Evolutionary conservation across 1,140 invertebrate species (phyloP), one percentile per base, ranked within the genome.

Genomic region (Trichonephila inaurata): DNA sequence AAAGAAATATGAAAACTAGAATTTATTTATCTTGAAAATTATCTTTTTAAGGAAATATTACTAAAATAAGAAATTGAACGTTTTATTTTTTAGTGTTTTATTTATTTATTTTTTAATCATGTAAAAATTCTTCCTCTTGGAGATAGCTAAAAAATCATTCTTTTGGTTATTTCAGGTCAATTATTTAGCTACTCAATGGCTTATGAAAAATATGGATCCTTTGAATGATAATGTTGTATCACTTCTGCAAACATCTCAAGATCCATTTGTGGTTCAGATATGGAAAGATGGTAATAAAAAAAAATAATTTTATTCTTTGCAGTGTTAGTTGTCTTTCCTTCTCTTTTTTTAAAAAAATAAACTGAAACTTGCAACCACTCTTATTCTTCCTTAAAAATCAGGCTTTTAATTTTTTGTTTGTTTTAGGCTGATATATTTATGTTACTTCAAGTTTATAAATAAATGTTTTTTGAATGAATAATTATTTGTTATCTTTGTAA

Each of bases 151-250:
- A 40, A 40, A 33, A 77, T n/a, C 7, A 28, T 77, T 14, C 14
- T 21, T 28, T 61, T 66, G 18, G 72, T 16, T 94, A 89, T 87
- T 94, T 14, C 95, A 97, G 95, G 97, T 99, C 14, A 99, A 99
- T 96, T 99, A 99, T 96, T 98, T 98, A 18, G 99, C 99, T 0
- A 97, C 97, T n/a, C 97, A 99, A 95, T 99, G 99, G 99, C 96
- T 99, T 58, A 99, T 99, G 98, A 99, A 99, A 97, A 99, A 99
- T 96, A 99, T 99, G 99, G 99, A 99, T 95, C 99, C 99, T 0
- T 96, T 99, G 90, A 99, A 99, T 96, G 99, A 99, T 95, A 99
- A 99, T 96, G 98, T 99, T 19, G 99, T 99, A 0, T 98, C 98
- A 28, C 96, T 99, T n/a, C 96, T 99, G 24, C 99, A 99, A 96